Conservation (phyloP, 2,888 invertebrate species). For the Spilosoma lubricipeda region DNA sequence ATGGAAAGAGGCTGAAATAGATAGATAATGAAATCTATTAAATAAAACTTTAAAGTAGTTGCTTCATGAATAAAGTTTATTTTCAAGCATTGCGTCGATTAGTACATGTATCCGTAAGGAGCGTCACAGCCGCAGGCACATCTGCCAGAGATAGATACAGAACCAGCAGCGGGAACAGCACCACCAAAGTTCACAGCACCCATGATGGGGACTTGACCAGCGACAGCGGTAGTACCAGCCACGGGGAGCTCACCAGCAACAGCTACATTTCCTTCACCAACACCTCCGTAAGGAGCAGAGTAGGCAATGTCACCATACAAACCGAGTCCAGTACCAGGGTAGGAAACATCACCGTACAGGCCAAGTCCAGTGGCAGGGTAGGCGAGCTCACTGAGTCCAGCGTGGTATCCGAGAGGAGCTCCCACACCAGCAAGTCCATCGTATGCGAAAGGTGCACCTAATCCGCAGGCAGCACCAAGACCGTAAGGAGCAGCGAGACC, state of each 20-base stretch:
- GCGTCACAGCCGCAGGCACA: constrained; percentile 52
- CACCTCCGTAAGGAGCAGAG: constrained; percentile 38
- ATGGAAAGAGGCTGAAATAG: too few species aligned
- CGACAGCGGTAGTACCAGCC: constrained; percentile 51
- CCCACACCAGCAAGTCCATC: neutral
- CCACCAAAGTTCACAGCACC: constrained; percentile 53
- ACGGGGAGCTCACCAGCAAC: constrained; percentile 56
- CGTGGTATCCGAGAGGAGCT: constrained; percentile 27
- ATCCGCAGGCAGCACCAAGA: constrained; percentile 1
- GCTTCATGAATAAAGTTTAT: neutral
- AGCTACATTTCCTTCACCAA: constrained; percentile 51
- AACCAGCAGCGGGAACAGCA: constrained; percentile 55
- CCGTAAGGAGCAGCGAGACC: neutral
- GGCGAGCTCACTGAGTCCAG: constrained; percentile 22
- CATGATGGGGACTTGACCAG: constrained; percentile 57
- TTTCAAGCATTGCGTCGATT: neutral
- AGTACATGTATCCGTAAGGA: constrained; percentile 4
- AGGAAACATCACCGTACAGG: neutral
- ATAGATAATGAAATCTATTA: too few species aligned
- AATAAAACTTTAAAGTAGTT: neutral
- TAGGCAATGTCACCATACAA: constrained; percentile 6
- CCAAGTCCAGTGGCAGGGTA: constrained; percentile 6
- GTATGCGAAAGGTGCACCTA: constrained; percentile 6
- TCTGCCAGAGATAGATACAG: constrained; percentile 32
- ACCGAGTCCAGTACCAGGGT: constrained; percentile 16